Evolutionary conservation across 2,113 vertebrate genomes (phyloP), one percentile per base, ranked within the genome.

Genomic region (Columbina picui): DNA sequence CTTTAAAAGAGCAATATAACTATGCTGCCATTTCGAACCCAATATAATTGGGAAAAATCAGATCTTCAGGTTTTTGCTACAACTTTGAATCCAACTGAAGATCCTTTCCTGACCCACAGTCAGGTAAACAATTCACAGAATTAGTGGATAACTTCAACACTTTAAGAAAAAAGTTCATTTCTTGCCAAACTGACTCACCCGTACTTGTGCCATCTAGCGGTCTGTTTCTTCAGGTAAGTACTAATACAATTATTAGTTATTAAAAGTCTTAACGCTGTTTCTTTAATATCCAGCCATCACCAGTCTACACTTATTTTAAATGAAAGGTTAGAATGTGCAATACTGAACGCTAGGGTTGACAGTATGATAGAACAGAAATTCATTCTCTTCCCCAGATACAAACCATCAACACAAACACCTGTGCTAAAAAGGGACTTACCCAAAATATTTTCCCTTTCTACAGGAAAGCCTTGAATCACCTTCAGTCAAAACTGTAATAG

Each of bases 61-160:
- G 86, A 95, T 82, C 95, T 89, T 90, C 88, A 57, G 10, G 83
- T 30, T 2, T 89, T 60, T 56, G 76, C 39, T 64, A 57, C 27
- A 90, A 45, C 55, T 95, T 50, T 47, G 39, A 89, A 86, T 60
- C 38, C 60, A 94, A n/a, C 73, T 60, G 93, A 92, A 93, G 86
- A 96, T 45, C 86, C 71, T 55, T 67, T 89, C 91, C 93, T 84
- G 93, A 94, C 57, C 43, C 19, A 73, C 7, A 52, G 65, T 38
- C 91, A 95, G 64, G 61, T 53, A 87, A 89, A 38, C 56, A 96
- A 96, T 94, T 95, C 96, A 96, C 38, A 93, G 92, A 96, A 96
- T 96, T 95, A 94, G 69, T 0, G 0, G 55, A 3, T 38, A 87
- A 64, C 55, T 73, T 77, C 34, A 69, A 75, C 86, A 64, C 76